A percentile compares a stretch with the other conserved stretches of the same genome.
These are phyloP conservation scores for Drepana arcuata DNA, from an alignment of 1,140 invertebrate genomes.

Conservation along the genomic window DNA sequence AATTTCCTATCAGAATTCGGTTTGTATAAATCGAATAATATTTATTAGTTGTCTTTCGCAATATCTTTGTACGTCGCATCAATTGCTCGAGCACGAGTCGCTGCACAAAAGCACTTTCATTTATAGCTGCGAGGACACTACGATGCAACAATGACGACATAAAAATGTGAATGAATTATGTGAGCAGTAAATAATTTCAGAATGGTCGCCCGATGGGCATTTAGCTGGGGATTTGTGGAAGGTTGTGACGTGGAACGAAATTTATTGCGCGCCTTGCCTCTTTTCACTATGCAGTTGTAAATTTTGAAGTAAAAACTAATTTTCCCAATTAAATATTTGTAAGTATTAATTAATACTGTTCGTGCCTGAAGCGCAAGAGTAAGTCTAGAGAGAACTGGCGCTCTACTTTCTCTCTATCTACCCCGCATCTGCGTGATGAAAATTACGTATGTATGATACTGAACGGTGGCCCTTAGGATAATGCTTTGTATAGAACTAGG, in stretches of 20 bases:
- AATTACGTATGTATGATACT: too few relatives aligned
- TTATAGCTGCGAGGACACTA: conserved; percentile 28
- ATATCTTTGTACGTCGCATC: too few relatives aligned
- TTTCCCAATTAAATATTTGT: conserved; percentile 2
- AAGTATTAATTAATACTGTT: too few relatives aligned
- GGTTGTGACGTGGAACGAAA: conserved; percentile 27
- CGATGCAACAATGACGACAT: conserved; percentile 35
- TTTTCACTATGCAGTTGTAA: conserved; percentile 12
- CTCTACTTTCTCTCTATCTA: too few relatives aligned
- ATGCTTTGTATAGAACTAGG: too few relatives aligned
- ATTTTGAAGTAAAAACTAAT: conserved; percentile 8
- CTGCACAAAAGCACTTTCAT: conserved; percentile 16
- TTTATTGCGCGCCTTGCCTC: conserved; percentile 24
- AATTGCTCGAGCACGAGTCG: background rate
- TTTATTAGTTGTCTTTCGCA: too few relatives aligned
- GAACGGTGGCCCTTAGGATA: too few relatives aligned
- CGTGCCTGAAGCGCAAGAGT: too few relatives aligned
- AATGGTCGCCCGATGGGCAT: conserved; percentile 36
- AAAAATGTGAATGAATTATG: conserved; percentile 39
- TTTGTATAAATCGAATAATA: too few relatives aligned
- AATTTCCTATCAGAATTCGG: too few relatives aligned
- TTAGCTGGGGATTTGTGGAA: conserved; percentile 24
- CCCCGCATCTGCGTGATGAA: too few relatives aligned
- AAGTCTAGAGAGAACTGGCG: too few relatives aligned
- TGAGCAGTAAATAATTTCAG: conserved; percentile 41